These are phyloP conservation scores for Calycopis cecrops DNA, from an alignment of 1,140 invertebrate genomes.

Conservation along the genomic window DNA sequence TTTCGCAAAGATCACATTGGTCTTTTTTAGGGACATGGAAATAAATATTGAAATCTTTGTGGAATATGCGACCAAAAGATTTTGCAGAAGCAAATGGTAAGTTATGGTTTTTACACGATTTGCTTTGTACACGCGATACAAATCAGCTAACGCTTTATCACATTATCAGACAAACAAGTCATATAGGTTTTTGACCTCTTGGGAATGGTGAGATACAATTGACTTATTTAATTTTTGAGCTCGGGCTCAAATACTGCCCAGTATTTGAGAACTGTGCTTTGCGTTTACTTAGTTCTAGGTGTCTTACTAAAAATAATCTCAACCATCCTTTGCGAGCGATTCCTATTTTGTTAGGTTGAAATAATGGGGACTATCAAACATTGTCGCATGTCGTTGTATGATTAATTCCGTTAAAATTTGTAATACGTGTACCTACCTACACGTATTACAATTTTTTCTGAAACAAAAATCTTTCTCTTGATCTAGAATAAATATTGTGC, in stretches of 20 bases:
- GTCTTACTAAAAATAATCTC: conserved; percentile 19
- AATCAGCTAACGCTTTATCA: no score
- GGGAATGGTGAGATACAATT: conserved; percentile 16
- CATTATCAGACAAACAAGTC: background rate
- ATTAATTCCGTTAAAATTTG: conserved; percentile 26
- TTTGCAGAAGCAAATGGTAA: no score
- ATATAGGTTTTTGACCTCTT: conserved; percentile 5
- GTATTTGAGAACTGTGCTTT: conserved; percentile 17
- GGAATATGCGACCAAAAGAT: no score
- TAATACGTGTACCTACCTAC: conserved; percentile 26
- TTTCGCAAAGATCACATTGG: no score
- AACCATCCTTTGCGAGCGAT: conserved; percentile 18
- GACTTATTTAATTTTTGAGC: conserved; percentile 19
- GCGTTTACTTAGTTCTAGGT: conserved; percentile 13
- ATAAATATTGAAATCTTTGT: no score
- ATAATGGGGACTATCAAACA: conserved; percentile 27
- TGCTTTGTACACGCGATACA: no score
- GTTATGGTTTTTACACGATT: no score
- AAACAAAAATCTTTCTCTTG: conserved; percentile 31
- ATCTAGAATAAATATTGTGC: conserved; percentile 18
- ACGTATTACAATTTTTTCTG: no score
- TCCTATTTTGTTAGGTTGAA: no score
- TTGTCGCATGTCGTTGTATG: conserved; percentile 28
- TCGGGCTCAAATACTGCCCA: no score
- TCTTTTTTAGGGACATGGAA: no score